Percentiles rank a stretch among this genome's conserved stretches.
Conservation (phyloP, 2,888 invertebrate species). For the Protodeltote pygarga region DNA sequence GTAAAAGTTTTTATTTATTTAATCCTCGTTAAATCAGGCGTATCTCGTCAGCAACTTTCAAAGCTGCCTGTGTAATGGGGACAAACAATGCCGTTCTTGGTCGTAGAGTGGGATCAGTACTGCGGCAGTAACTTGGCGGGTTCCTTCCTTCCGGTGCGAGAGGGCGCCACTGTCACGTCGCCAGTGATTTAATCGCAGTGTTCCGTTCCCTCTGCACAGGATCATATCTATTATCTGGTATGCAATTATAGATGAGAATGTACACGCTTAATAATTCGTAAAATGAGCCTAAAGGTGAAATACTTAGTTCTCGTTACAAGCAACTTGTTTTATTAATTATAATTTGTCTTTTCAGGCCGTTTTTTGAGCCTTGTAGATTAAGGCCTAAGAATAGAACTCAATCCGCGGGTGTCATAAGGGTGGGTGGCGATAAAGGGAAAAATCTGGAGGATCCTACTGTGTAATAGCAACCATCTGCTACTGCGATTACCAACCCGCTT, state of each 20-base stretch:
- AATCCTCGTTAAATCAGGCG: too few relatives aligned
- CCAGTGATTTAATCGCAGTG: conserved; percentile 57
- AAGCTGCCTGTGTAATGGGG: conserved; percentile 74
- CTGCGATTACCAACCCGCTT: too few relatives aligned
- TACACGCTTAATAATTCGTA: conserved; percentile 10
- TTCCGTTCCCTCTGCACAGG: conserved; percentile 47
- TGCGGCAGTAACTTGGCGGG: conserved; percentile 77
- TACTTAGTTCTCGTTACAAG: too few relatives aligned
- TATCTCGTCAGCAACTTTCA: conserved; percentile 70
- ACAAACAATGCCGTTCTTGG: conserved; percentile 76
- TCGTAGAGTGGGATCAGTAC: conserved; percentile 53
- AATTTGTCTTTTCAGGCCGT: too few relatives aligned
- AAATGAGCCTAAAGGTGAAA: not conserved
- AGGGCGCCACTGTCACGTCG: conserved; percentile 38
- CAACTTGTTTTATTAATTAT: too few relatives aligned
- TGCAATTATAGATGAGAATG: conserved; percentile 24
- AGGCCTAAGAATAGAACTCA: too few relatives aligned
- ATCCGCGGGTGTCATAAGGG: too few relatives aligned
- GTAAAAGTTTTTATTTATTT: too few relatives aligned
- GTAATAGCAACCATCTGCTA: too few relatives aligned
- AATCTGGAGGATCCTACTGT: too few relatives aligned
- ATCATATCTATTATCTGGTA: conserved; percentile 34
- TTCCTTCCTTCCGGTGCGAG: conserved; percentile 80
- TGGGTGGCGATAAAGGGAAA: too few relatives aligned
- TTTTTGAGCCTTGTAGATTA: too few relatives aligned